Evolutionary conservation across 2,888 invertebrate genomes (phyloP), one percentile per base, ranked within the genome.

Genomic region (Chorisops tibialis): DNA sequence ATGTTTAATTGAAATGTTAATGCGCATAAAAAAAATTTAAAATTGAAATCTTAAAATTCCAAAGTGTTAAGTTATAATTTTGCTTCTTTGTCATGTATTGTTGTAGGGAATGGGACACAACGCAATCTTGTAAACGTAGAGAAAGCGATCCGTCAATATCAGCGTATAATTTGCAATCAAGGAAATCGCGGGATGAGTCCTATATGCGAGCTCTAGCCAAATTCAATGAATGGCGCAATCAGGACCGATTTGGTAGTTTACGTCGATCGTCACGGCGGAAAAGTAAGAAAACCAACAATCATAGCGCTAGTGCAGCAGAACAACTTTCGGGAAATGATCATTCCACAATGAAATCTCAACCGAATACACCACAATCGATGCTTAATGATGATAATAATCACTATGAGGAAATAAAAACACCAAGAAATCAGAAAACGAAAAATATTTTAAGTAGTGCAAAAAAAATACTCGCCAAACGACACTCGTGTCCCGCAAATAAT

Each of bases 201-300:
- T 70, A 70, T 30, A 52, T 69, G 1, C 65, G 67, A 21, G 70
- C 70, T 16, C 51, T 70, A 21, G 64, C 65, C 14, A 70, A 69
- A 59, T 70, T 70, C 21, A 69, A 69, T 62, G 68, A 69, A 59
- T 70, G 69, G 69, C 66, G 70, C 6, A 62, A 62, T 14, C 62
- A 63, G 11, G 67, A 70, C 64, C 52, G 62, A 43, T 56, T 66
- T 6, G 63, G 62, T 21, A 59, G 68, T 14, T 54, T 59, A 14
- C 49, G 58, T 21, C 52, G 52, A 49, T 49, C 14, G 24, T 18
- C 47, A 12, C 47, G 60, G 49, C 59, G 54, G 21, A n/a, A 19
- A 47, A 63, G 56, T 41, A 52, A 47, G 19, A 48, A 30, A 45
- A 35, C 50, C 30, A 35, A 43, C 12, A 18, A 38, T 12, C 47